These are phyloP conservation scores for Drosophila guanche DNA, from an alignment of 1,140 invertebrate species.

Conservation along the genomic window DNA sequence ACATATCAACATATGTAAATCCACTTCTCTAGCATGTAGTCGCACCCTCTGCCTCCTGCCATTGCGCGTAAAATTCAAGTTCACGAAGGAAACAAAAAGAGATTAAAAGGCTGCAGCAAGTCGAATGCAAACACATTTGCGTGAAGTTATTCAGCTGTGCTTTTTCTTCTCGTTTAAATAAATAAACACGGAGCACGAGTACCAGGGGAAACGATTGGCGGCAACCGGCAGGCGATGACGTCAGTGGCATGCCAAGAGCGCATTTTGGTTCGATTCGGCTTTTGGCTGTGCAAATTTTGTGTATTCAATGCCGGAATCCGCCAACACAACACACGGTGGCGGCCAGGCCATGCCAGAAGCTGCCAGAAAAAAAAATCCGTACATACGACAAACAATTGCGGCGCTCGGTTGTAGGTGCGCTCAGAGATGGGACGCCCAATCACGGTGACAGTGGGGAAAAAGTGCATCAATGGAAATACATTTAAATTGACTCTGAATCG, in stretches of 20 bases:
- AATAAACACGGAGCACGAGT: constrained; percentile 44
- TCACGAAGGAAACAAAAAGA: no score
- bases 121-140: no score
- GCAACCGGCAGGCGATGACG: constrained; percentile 46
- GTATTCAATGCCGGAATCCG: constrained; percentile 69
- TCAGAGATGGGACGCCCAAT: constrained; percentile 4
- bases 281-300: constrained; percentile 58
- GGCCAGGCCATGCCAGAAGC: constrained; percentile 19
- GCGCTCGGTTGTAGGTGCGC: constrained; percentile 21
- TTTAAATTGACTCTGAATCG: no score
- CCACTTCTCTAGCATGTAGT: no score
- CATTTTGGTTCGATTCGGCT: constrained; percentile 36
- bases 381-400: constrained; percentile 3
- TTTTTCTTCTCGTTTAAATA: constrained; percentile 26
- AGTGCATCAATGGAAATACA: neutral
- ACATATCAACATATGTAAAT: no score
- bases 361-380: neutral
- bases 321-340: constrained; percentile 23
- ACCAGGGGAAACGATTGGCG: constrained; percentile 16
- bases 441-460: neutral
- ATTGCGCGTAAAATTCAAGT: no score
- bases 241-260: constrained; percentile 33
- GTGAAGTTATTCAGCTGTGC: constrained; percentile 13
- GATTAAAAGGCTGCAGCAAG: no score
- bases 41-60: no score